Percentiles rank a stretch among this genome's conserved stretches.
Evolutionary conservation across 2,797 vertebrate genomes (phyloP).

Genomic region (Gadopsis bispinosus): DNA sequence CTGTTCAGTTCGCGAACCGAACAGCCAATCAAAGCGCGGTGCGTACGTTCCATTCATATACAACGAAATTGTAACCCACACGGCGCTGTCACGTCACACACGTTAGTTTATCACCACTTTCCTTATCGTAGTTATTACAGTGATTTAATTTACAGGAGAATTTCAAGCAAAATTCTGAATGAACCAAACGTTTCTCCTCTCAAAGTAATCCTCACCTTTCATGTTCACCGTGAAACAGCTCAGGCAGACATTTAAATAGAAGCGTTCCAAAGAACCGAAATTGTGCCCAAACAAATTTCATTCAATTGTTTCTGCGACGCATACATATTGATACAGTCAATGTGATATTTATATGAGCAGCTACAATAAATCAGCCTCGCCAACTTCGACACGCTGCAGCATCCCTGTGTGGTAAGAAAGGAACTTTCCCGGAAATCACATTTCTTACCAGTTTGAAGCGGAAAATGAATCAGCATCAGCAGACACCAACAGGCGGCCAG

Average conservation of each 20-base stretch:
- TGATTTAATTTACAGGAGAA: accelerated
- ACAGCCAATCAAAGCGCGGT: slow-evolving; percentile 61
- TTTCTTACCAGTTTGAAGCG: slow-evolving; percentile 69
- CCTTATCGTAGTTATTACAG: accelerated
- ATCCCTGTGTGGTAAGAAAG: not conserved
- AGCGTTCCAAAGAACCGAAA: not conserved
- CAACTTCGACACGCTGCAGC: not conserved
- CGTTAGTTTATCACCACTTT: not conserved
- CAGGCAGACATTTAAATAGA: not conserved
- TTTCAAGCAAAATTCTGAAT: too few relatives aligned
- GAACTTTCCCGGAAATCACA: not conserved
- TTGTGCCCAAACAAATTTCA: not conserved
- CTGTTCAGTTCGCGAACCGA: slow-evolving; percentile 1
- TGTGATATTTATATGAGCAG: not conserved
- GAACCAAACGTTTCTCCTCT: not conserved
- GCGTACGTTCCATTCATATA: slow-evolving; percentile 61
- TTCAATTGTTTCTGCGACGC: too few relatives aligned
- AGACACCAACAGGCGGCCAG: slow-evolving; percentile 64
- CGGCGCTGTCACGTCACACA: accelerated
- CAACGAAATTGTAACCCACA: not conserved
- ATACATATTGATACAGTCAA: not conserved
- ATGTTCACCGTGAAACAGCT: not conserved
- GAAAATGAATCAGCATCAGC: slow-evolving; percentile 66
- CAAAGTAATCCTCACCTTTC: not conserved
- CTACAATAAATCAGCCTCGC: not conserved